These are phyloP conservation scores for Apodemia hepburni DNA, from an alignment of 2,888 invertebrate species.

Conservation along the genomic window DNA sequence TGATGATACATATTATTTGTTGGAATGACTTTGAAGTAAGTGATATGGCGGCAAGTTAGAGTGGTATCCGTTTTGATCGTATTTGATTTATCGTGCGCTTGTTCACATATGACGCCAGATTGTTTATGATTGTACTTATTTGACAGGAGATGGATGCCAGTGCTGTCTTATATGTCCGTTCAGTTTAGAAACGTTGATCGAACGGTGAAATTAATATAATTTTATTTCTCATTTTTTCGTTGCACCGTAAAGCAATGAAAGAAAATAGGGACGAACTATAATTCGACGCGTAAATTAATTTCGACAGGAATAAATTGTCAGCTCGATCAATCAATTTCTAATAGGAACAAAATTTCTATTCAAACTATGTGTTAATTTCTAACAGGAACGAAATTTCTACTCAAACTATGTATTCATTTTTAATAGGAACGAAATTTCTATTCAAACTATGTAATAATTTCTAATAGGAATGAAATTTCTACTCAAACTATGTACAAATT, in stretches of 20 bases:
- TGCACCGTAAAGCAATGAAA: neutral
- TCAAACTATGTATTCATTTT: neutral
- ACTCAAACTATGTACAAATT: too few species aligned
- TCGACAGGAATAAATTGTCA: too few species aligned
- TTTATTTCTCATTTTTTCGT: neutral
- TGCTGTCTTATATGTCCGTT: constrained; percentile 63
- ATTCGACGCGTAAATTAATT: too few species aligned
- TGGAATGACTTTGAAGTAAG: constrained; percentile 43
- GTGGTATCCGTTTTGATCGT: constrained; percentile 38
- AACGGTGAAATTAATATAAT: constrained; percentile 3
- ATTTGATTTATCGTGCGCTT: constrained; percentile 59
- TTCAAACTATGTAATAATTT: too few species aligned
- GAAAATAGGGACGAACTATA: neutral
- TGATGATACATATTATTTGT: neutral
- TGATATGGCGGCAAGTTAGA: constrained; percentile 46
- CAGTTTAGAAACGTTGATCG: constrained; percentile 1
- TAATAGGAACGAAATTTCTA: neutral
- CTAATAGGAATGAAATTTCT: too few species aligned
- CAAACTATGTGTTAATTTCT: too few species aligned
- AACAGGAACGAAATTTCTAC: too few species aligned
- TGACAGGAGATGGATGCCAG: constrained; percentile 69
- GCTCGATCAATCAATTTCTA: too few species aligned
- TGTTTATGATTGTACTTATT: constrained; percentile 35
- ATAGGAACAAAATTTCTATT: too few species aligned
- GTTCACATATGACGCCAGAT: constrained; percentile 30